These are phyloP conservation scores for Ellobium chinense DNA, from an alignment of 2,888 invertebrate genomes.

Conservation along the genomic window DNA sequence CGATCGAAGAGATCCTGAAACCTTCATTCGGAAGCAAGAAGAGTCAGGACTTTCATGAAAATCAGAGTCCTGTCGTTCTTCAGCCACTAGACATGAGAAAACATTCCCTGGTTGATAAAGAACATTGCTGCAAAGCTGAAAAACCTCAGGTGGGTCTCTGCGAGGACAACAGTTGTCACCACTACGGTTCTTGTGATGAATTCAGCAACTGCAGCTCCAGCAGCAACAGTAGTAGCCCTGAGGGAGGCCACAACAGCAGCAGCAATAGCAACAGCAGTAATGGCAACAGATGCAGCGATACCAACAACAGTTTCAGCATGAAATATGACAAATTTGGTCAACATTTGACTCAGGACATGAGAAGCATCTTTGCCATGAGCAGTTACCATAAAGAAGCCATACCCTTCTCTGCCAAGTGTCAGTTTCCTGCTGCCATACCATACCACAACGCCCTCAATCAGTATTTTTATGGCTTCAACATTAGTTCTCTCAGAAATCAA, in stretches of 20 bases:
- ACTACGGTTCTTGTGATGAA: too few species aligned
- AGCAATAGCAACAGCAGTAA: not conserved
- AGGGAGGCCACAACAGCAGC: not conserved
- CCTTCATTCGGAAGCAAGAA: conserved; percentile 6
- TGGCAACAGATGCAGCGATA: not conserved
- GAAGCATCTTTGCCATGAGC: too few species aligned
- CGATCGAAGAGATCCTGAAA: conserved; percentile 30
- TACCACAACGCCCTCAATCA: not conserved
- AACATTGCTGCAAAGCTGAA: not conserved
- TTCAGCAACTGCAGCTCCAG: not conserved
- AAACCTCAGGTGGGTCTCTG: too few species aligned
- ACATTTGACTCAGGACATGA: too few species aligned
- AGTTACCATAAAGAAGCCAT: not conserved
- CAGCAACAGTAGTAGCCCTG: not conserved
- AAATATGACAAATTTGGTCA: too few species aligned
- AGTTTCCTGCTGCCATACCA: not conserved
- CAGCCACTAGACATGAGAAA: conserved; percentile 7
- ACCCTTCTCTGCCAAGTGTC: not conserved
- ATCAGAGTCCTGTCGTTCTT: too few species aligned
- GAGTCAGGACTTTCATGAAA: too few species aligned
- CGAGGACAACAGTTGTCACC: too few species aligned
- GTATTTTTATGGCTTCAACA: not conserved
- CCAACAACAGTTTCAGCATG: not conserved
- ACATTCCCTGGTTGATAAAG: too few species aligned
- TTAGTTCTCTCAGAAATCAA: not conserved